phyloP scores from a whole-genome alignment of 2,888 invertebrate genomes.

The Apamea epomidion region DNA sequence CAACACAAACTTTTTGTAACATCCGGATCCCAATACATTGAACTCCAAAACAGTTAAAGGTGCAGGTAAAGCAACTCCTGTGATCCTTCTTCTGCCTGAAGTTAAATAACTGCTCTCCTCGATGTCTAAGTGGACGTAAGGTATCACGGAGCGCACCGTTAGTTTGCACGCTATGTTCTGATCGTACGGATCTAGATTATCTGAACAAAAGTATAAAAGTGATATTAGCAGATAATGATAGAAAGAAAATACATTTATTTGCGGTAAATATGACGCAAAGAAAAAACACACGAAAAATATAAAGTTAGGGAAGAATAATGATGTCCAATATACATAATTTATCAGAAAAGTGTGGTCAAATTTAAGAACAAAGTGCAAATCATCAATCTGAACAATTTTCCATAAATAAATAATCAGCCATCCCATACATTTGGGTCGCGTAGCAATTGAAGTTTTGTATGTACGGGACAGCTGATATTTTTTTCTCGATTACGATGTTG shows the following conservation, averaged over 20 bases:
- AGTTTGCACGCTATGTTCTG: slow-evolving; percentile 89
- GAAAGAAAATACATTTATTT: not conserved
- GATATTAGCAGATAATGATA: not conserved
- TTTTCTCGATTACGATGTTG: not conserved
- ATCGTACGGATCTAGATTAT: slow-evolving; percentile 89
- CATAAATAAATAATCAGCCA: not conserved
- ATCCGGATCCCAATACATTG: slow-evolving; percentile 91
- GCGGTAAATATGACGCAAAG: not conserved
- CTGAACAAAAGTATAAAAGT: slow-evolving; percentile 66
- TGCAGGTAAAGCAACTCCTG: slow-evolving; percentile 82
- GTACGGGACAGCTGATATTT: not conserved
- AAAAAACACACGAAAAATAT: not conserved
- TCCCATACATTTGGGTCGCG: not conserved
- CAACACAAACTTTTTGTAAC: slow-evolving; percentile 86
- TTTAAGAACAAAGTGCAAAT: not conserved
- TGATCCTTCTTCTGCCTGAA: slow-evolving; percentile 83
- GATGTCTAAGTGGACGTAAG: slow-evolving; percentile 93
- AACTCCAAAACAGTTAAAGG: slow-evolving; percentile 92
- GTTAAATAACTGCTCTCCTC: slow-evolving; percentile 92
- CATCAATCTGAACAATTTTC: not conserved
- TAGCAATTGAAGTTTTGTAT: not conserved
- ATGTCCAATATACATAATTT: not conserved
- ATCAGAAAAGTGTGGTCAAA: not conserved
- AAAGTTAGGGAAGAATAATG: not conserved
- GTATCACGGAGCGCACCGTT: slow-evolving; percentile 91